Evolutionary conservation across 2,797 vertebrate species (phyloP).

Genomic region (Apodemus agrarius): DNA sequence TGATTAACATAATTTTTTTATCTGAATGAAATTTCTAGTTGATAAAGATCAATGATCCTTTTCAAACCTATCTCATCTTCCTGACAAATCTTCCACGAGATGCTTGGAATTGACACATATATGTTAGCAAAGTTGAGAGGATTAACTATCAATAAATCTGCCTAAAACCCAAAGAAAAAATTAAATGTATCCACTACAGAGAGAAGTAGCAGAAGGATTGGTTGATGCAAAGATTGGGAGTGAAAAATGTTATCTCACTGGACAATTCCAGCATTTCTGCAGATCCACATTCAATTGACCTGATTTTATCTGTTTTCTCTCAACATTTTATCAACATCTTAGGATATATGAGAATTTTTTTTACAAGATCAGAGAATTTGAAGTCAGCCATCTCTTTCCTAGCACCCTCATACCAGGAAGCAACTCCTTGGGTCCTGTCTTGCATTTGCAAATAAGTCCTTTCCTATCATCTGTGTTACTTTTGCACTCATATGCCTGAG

Average conservation of each 20-base stretch:
- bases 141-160: not conserved
- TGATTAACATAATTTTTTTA: not conserved
- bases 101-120: not conserved
- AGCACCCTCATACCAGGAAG: not conserved
- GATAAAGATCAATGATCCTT: not conserved
- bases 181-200: not conserved
- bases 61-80: not conserved
- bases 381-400: not conserved
- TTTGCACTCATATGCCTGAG: not conserved
- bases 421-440: not conserved
- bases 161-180: not conserved
- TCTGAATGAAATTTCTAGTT: not conserved
- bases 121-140: not conserved
- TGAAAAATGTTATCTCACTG: not conserved
- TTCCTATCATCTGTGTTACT: not conserved
- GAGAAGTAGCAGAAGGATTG: slow-evolving; percentile 2
- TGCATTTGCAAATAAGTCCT: not conserved
- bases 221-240: slow-evolving; percentile 15
- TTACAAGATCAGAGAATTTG: not conserved
- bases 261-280: not conserved
- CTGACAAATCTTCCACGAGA: not conserved
- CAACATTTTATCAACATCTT: slow-evolving; percentile 1
- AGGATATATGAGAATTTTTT: not conserved
- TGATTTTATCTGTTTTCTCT: not conserved
- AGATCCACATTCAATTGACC: not conserved